Base-by-base conservation (phyloP, 2,113 vertebrate species). In the Neoarius graeffei region DNA sequence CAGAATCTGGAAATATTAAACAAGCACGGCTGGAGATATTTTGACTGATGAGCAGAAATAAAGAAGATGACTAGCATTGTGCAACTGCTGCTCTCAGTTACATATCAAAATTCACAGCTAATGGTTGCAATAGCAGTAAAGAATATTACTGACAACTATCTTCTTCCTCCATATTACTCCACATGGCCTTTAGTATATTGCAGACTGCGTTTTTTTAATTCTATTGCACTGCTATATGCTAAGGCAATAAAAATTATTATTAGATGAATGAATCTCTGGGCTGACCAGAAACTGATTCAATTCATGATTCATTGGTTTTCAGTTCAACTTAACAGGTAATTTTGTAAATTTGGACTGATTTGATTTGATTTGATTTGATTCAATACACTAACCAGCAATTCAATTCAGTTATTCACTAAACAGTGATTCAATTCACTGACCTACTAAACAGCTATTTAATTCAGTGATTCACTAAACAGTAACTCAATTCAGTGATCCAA, bases 1-100 rank as follows among this genome's bases (percentile, higher is more conserved):
- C 35, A 14, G 23, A 66, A 62, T 52, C 15, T 23, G 20, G 30
- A 52, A 66, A 83, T 69, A 71, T 71, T 52, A 54, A 50, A 52
- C 20, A 50, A 15, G 13, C 62, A 67, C n/a, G 23, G 48, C 4
- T 35, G 19, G 50, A 52, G 7, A 54, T 14, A n/a, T 25, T 84
- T n/a, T 54, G 62, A 67, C 82, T 84, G 13, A 67, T 84, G 42
- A 54, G n/a, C n/a, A n/a, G 82, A n/a, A 50, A 83, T 77, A 66
- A 66, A 66, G 17, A 50, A 66, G 23, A 13, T 77, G 74, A 77
- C 74, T 54, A 77, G 25, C 23, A n/a, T 54, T 52, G 74, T 56
- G 76, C 48, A 27, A 79, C 25, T 56, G 52, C 17, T 17, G 23
- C n/a, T 27, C 50, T 56, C 27, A 4, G 52, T 7, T 54, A 14